Conservation (phyloP, 1,140 invertebrate species). For the Heliconius congener region DNA sequence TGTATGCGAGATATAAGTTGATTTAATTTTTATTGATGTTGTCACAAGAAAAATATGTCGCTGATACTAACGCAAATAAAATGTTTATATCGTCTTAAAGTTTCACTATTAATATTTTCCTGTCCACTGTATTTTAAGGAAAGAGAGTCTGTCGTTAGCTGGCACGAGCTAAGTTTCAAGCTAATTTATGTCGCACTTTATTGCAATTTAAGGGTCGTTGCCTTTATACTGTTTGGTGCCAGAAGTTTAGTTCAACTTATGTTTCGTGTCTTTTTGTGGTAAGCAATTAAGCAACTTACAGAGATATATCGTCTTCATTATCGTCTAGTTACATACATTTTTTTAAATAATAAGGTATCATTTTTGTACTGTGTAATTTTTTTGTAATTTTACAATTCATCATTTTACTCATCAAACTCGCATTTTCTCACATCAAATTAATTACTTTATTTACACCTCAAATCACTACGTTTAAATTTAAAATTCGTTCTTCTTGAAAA, state of each 20-base stretch:
- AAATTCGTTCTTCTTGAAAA: no score
- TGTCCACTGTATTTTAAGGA: not conserved
- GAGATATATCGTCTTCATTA: not conserved
- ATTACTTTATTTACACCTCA: no score
- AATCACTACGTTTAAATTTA: no score
- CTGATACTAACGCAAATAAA: not conserved
- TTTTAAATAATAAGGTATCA: not conserved
- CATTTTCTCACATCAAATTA: no score
- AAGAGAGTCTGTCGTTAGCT: slow-evolving; percentile 39
- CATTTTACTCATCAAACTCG: no score
- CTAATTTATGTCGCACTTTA: slow-evolving; percentile 65
- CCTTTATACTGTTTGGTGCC: slow-evolving; percentile 47
- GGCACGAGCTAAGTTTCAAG: slow-evolving; percentile 47
- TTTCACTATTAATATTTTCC: slow-evolving; percentile 5
- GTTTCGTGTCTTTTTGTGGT: slow-evolving; percentile 16
- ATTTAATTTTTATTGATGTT: not conserved
- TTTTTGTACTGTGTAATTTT: not conserved
- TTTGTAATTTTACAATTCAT: not conserved
- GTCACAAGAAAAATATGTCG: not conserved
- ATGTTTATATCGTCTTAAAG: not conserved
- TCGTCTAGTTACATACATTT: no score
- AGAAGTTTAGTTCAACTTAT: slow-evolving; percentile 49
- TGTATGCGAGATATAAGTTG: no score
- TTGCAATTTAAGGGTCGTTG: slow-evolving; percentile 57
- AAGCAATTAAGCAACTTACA: not conserved